phyloP scores from a whole-genome alignment of 2,888 invertebrate genomes.

The Chesias legatella region DNA sequence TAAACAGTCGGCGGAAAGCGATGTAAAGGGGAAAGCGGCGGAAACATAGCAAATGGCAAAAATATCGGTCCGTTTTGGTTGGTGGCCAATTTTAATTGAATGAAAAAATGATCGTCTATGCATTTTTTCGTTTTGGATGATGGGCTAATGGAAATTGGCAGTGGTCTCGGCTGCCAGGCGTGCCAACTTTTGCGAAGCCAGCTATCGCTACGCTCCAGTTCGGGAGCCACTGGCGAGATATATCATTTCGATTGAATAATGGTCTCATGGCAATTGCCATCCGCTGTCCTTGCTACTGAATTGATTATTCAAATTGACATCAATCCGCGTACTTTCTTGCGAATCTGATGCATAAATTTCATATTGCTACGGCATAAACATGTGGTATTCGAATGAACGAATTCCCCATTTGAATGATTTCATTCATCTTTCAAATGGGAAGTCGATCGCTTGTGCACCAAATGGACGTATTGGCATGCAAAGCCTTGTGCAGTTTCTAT shows the following conservation, averaged over 20 bases:
- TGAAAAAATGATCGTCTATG: slow-evolving; percentile 79
- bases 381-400: slow-evolving; percentile 44
- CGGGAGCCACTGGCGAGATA: slow-evolving; percentile 64
- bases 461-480: slow-evolving; percentile 77
- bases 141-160: slow-evolving; percentile 81
- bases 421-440: slow-evolving; percentile 72
- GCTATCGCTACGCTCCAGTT: slow-evolving; percentile 75
- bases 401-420: slow-evolving; percentile 67
- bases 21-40: slow-evolving; percentile 26
- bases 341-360: slow-evolving; percentile 16
- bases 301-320: slow-evolving; percentile 52
- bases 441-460: slow-evolving; percentile 72
- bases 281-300: slow-evolving; percentile 50
- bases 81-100: slow-evolving; percentile 78
- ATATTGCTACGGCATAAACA: slow-evolving; percentile 21
- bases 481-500: slow-evolving; percentile 76
- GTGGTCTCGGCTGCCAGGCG: slow-evolving; percentile 68
- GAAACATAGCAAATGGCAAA: slow-evolving; percentile 32
- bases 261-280: slow-evolving; percentile 68
- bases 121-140: slow-evolving; percentile 80
- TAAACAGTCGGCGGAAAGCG: slow-evolving; percentile 8
- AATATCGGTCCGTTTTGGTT: slow-evolving; percentile 60
- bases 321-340: slow-evolving; percentile 23
- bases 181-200: slow-evolving; percentile 78
- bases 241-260: slow-evolving; percentile 77